Evolutionary conservation across 1,140 invertebrate species (phyloP), one percentile per base, ranked within the genome.

Genomic region (Tetragonula clypearis): DNA sequence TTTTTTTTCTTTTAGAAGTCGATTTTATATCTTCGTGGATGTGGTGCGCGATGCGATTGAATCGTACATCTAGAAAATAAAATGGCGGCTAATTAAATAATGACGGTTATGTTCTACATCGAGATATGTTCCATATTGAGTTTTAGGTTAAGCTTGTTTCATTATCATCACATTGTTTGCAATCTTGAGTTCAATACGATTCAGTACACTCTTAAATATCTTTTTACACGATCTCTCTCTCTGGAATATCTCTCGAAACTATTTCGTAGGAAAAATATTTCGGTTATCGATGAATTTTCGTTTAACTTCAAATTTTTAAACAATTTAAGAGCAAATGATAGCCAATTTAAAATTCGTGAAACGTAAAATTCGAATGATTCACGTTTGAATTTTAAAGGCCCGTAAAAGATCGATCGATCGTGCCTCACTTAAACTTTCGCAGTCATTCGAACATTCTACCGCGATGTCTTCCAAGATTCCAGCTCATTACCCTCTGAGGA

Each of bases 401-500:
- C 1, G n/a, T 17, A 19, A 62, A 77, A 60, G 55, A 2, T 60
- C 55, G n/a, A 26, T 62, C 15, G 35, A 62, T 19, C 23, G 30
- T 19, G 6, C 11, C 2, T 49, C 58, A 12, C 9, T 65, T 62
- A 62, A 77, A 65, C 26, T 56, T 49, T 82, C 17, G 58, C 15
- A 41, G 49, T 82, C n/a, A 23, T 17, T 53, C 19, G 19, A 41
- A 17, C 56, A 19, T 81, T 62, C n/a, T 6, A 12, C 9, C 19
- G 62, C 4, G 35, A 66, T n/a, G 30, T 68, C 62, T 77, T 77
- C 41, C 58, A 30, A 77, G 53, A 77, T 68, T 69, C 74, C 35
- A 6, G 23, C 30, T 66, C 73, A 69, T 82, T 82, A 76, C 41
- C 21, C 14, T 35, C 3, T 2, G 23, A 14, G 23, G 23, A 74